Evolutionary conservation across 2,888 invertebrate species (phyloP).

Genomic region (Helobdella robusta): DNA sequence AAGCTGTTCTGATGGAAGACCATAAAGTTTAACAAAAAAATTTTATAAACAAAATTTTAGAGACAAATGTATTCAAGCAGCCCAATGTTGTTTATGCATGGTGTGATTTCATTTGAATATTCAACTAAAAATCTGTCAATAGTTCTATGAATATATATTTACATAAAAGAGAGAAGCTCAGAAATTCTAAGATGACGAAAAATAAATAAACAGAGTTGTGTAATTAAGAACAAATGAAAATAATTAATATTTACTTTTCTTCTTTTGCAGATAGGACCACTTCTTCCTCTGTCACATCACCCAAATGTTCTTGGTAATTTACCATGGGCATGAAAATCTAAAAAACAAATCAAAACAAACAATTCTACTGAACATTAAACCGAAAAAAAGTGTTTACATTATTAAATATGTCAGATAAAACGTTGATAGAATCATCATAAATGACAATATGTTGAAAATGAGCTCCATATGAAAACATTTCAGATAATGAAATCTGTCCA

Average conservation of each 20-base stretch:
- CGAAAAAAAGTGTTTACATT: not conserved
- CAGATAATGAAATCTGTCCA: not conserved
- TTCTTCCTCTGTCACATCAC: not conserved
- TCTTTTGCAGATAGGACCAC: not conserved
- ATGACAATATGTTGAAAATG: not conserved
- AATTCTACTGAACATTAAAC: not conserved
- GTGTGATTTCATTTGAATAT: no score
- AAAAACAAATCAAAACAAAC: not conserved
- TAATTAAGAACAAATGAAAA: not conserved
- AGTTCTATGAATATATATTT: not conserved
- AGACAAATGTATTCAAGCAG: no score
- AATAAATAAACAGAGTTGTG: not conserved
- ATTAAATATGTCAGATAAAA: not conserved
- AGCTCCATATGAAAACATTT: not conserved
- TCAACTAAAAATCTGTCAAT: not conserved
- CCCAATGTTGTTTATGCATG: no score
- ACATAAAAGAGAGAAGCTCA: not conserved
- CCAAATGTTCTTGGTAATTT: conserved; percentile 5
- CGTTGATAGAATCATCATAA: not conserved
- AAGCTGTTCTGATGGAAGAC: no score
- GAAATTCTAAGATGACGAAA: no score
- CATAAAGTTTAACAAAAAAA: no score
- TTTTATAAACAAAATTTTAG: no score
- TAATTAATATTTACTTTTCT: not conserved
- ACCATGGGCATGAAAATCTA: not conserved